Conservation (phyloP, 2,797 vertebrate genomes). For the Dicrostonyx torquatus region DNA sequence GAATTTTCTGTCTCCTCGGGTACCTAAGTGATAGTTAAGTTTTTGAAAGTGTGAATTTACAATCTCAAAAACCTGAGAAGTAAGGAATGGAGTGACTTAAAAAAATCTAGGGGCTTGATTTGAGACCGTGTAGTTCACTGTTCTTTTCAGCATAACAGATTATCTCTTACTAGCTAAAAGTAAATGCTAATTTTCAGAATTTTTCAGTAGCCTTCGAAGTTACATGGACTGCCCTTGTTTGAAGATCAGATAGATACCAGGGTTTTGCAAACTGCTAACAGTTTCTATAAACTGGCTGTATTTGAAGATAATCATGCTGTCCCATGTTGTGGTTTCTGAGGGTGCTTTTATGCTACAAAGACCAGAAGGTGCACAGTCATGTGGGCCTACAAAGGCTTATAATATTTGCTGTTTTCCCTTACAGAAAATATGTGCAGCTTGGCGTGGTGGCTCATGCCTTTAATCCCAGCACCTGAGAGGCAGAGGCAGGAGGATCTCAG, state of each 20-base stretch:
- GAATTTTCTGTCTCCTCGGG: not conserved
- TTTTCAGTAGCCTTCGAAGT: slow-evolving; percentile 53
- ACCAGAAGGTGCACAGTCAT: not conserved
- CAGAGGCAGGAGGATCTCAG: not conserved
- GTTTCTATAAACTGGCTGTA: slow-evolving; percentile 51
- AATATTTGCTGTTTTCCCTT: not conserved
- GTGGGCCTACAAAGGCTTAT: not conserved
- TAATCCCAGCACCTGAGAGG: too few species aligned
- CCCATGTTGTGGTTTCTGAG: not conserved
- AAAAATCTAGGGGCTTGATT: not conserved
- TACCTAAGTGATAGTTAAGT: not conserved
- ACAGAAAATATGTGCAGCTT: not conserved
- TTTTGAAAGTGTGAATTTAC: not conserved
- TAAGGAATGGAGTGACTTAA: not conserved
- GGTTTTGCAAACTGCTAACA: not conserved
- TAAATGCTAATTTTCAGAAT: slow-evolving; percentile 3
- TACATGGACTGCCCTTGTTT: not conserved
- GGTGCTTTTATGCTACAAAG: slow-evolving; percentile 53
- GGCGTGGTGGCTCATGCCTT: not conserved
- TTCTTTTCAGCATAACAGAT: not conserved
- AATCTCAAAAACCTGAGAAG: not conserved
- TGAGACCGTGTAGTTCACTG: not conserved
- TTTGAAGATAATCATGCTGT: not conserved
- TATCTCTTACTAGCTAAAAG: slow-evolving; percentile 36
- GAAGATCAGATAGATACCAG: not conserved